Conservation (phyloP, 2,888 invertebrate species). For the Drosophila koepferae region DNA sequence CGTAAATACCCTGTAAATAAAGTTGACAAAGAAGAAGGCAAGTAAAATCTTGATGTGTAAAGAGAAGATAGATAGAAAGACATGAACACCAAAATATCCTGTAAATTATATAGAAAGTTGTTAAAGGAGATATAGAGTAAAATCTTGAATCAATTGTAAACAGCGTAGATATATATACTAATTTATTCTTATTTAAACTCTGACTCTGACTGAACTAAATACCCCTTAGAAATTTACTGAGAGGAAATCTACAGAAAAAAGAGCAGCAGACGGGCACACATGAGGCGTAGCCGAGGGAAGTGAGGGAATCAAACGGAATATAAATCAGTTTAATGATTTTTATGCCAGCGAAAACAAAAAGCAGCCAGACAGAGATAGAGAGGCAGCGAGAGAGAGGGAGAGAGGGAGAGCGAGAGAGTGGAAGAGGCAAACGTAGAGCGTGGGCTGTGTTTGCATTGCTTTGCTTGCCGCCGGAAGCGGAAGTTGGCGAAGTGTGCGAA, state of each 20-base stretch:
- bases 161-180: not conserved
- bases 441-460: constrained; percentile 63
- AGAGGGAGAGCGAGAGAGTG: not conserved
- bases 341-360: constrained; percentile 66
- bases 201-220: not conserved
- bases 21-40: too few relatives aligned
- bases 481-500: constrained; percentile 67
- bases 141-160: too few relatives aligned
- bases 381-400: not conserved
- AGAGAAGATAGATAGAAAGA: too few relatives aligned
- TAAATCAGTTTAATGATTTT: constrained; percentile 82
- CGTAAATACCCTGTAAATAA: constrained; percentile 10
- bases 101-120: too few relatives aligned
- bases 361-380: constrained; percentile 6
- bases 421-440: constrained; percentile 31
- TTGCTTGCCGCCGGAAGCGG: constrained; percentile 68
- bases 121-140: too few relatives aligned
- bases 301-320: constrained; percentile 76
- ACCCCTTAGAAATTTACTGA: not conserved
- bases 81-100: too few relatives aligned
- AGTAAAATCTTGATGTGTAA: too few relatives aligned
- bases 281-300: constrained; percentile 40
- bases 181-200: not conserved
- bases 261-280: constrained; percentile 43
- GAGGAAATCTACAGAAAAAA: constrained; percentile 15